Base-by-base conservation (phyloP, 2,888 invertebrate genomes). In the Stenchaetothrips biformis region DNA sequence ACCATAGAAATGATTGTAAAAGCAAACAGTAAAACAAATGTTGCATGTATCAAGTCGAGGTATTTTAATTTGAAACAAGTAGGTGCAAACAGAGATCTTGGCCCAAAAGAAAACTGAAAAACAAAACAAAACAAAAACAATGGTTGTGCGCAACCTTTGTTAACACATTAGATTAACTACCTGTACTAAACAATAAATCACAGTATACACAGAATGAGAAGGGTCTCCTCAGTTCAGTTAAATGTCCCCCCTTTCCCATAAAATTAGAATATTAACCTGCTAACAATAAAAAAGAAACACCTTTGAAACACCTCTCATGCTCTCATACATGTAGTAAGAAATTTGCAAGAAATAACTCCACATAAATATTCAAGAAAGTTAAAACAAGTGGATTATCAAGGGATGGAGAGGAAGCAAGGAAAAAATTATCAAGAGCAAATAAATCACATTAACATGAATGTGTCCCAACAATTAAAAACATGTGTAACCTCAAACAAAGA, bases 121-220 rank as follows among this genome's bases (percentile, higher is more conserved):
- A 67, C 21, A 21, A 21, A 7, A 74, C 11, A 1, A 74, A 74
- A 25, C 25, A 74, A 74, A 21, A 53, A 67, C 37, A 37, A 37
- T n/a, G n/a, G n/a, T n/a, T 62, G 67, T 67, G n/a, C 67, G 3
- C n/a, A 9, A 67, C 21, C 21, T 67, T 9, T 67, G 67, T 25
- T 21, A 74, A 21, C 21, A 7, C 21, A n/a, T 25, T 7, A 25
- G 7, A 25, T 25, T 11, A 74, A 74, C 67, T 74, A 74, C 67
- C 25, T 74, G 67, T 74, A 74, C 67, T 74, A 74, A 74, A 74
- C 11, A 11, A 21, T 11, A 74, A n/a, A 74, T 74, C 67, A 74
- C 67, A 74, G 67, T 11, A 74, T 8, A 74, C 59, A 16, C 59
- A 59, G 59, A 59, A 13, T 59, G 18, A 37, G 37, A 37, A 37